Base-by-base conservation (phyloP, 2,888 invertebrate genomes). In the Spilarctia lutea region DNA sequence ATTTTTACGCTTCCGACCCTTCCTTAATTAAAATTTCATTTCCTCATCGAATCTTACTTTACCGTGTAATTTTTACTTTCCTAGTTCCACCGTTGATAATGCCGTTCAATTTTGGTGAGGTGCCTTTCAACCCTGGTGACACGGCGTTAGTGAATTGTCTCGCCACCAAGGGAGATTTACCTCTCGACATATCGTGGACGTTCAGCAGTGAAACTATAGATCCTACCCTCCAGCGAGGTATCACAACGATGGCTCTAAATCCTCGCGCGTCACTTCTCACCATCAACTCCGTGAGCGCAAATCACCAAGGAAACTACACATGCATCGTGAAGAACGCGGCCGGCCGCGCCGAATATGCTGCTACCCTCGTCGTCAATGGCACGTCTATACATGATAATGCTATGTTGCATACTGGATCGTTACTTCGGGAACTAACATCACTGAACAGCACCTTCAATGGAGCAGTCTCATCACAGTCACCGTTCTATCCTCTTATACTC, bases 71-170 rank as follows among this genome's bases (percentile, higher is more conserved):
- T 91, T 94, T 92, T 93, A 91, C 92, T 93, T 93, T 96, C 94
- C 93, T 94, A 97, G 97, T 96, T 96, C 96, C 96, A 86, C 97
- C 97, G 83, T 96, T 97, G 96, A 97, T 97, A 90, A 96, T 96
- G 91, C 97, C 97, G 88, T 98, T 98, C 93, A 96, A 96, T 89
- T 97, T 97, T 90, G 97, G 97, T 87, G 97, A 97, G 85, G 97
- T 97, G 90, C 97, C 97, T 69, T 96, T 96, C 81, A 97, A 97
- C 90, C 97, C 97, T 76, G 97, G 97, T 75, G 97, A 97, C 85
- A 93, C 95, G 72, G 96, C 93, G 72, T 93, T 96, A 86, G 92
- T 96, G 80, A 96, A 95, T 89, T 96, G 96, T 88, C 93, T 96
- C 81, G 96, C 96, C 71, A 96, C 96, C 60, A 97, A 97, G 86